Conservation (phyloP, 2,888 invertebrate genomes). For the Branchellion lobata region DNA sequence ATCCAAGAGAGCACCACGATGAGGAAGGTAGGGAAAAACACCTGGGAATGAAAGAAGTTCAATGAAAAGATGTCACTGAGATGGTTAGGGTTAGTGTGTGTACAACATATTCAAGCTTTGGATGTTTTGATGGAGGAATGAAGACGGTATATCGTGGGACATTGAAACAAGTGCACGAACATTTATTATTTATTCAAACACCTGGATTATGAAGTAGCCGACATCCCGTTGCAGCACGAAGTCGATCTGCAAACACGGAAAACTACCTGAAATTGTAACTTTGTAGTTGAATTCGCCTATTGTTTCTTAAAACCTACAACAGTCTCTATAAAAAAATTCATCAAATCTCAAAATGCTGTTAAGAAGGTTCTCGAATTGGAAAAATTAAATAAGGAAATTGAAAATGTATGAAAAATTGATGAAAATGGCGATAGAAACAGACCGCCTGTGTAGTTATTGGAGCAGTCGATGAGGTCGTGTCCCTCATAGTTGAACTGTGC, state of each 20-base stretch:
- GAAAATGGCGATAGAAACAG: not conserved
- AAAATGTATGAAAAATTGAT: not conserved
- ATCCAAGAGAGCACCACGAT: constrained; percentile 69
- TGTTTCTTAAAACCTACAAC: too few relatives aligned
- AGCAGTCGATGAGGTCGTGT: constrained; percentile 50
- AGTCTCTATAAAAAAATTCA: too few relatives aligned
- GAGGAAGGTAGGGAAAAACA: constrained; percentile 50
- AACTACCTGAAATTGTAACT: constrained; percentile 15
- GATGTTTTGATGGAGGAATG: too few relatives aligned
- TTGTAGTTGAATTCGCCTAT: too few relatives aligned
- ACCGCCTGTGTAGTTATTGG: constrained; percentile 54
- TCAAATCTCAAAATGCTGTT: too few relatives aligned
- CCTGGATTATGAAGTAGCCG: constrained; percentile 52
- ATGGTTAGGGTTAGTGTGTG: too few relatives aligned
- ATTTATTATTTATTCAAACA: constrained; percentile 45
- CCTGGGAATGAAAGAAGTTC: constrained; percentile 17
- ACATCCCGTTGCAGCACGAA: constrained; percentile 51
- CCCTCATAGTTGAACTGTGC: constrained; percentile 52
- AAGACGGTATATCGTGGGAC: too few relatives aligned
- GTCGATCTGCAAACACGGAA: constrained; percentile 50
- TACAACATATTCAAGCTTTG: too few relatives aligned
- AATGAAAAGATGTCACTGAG: not conserved
- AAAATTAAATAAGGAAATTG: not conserved
- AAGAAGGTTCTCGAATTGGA: too few relatives aligned
- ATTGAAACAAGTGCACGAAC: too few relatives aligned